Conservation (phyloP, 2,888 invertebrate species). For the Microctonus aethiopoides region DNA sequence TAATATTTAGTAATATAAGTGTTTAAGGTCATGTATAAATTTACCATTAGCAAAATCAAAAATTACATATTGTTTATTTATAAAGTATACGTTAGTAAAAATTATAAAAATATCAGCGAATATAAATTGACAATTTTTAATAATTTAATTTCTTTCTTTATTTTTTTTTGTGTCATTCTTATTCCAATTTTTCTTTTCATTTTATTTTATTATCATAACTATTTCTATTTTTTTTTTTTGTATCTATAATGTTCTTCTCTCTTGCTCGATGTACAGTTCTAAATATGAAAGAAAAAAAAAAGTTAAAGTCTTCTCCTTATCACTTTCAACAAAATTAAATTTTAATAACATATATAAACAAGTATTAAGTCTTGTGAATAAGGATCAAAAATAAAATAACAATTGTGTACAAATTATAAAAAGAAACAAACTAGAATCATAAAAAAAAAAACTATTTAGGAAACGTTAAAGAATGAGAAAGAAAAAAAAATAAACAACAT, state of each 20-base stretch:
- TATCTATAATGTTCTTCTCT: not conserved
- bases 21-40: not conserved
- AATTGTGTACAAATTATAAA: slow-evolving; percentile 55
- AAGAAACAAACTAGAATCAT: slow-evolving; percentile 19
- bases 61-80: no score
- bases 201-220: no score
- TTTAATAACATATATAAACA: not conserved
- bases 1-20: not conserved
- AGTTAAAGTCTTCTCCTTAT: not conserved
- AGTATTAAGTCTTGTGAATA: slow-evolving; percentile 1
- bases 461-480: not conserved
- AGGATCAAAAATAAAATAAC: not conserved
- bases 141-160: not conserved
- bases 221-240: not conserved
- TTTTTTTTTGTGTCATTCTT: not conserved
- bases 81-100: not conserved
- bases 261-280: slow-evolving; percentile 5
- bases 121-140: not conserved
- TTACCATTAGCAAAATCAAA: not conserved
- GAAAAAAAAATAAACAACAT: not conserved
- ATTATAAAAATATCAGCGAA: not conserved
- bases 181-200: not conserved
- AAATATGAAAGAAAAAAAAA: not conserved
- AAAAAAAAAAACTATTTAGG: not conserved
- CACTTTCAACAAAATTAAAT: not conserved